phyloP scores from a whole-genome alignment of 30 jellyfish, hydroid and myxozoan genomes.

The Aurelia sp. region DNA sequence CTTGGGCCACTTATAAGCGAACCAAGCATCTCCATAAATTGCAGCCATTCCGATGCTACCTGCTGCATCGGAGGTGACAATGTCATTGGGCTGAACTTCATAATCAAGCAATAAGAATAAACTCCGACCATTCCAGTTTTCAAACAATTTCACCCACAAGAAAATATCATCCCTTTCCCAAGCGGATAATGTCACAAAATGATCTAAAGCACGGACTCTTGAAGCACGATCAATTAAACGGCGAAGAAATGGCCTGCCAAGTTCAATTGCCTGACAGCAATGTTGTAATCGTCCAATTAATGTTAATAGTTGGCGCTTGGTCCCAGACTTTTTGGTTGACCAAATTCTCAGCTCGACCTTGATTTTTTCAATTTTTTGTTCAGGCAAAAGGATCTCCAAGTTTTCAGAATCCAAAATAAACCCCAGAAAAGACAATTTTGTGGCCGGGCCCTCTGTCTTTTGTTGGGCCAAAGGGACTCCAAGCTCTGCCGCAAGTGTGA shows the following conservation, averaged over 20 bases:
- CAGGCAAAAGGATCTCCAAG: slow-evolving; percentile 49
- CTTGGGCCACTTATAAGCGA: slow-evolving; percentile 29
- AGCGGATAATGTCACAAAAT: slow-evolving; percentile 13
- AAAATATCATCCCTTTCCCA: slow-evolving; percentile 57
- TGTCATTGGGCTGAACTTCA: neutral
- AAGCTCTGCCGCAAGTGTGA: slow-evolving; percentile 24
- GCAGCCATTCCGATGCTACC: slow-evolving; percentile 55
- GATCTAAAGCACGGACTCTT: slow-evolving; percentile 34
- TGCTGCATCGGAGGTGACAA: slow-evolving; percentile 25
- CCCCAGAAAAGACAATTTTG: slow-evolving; percentile 54
- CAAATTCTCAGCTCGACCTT: slow-evolving; percentile 1
- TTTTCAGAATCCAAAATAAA: slow-evolving; percentile 45
- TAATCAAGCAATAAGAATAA: slow-evolving; percentile 15
- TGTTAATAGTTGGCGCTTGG: slow-evolving; percentile 64
- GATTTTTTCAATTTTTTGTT: slow-evolving; percentile 45
- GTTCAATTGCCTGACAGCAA: slow-evolving; percentile 67
- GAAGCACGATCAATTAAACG: slow-evolving; percentile 57
- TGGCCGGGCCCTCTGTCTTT: slow-evolving; percentile 74
- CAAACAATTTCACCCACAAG: slow-evolving; percentile 52
- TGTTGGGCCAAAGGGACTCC: slow-evolving; percentile 64
- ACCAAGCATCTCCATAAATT: slow-evolving; percentile 1
- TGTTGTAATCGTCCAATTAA: slow-evolving; percentile 60
- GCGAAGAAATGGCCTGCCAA: slow-evolving; percentile 14
- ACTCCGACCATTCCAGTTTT: slow-evolving; percentile 78
- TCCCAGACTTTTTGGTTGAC: slow-evolving; percentile 7